Conservation (phyloP, 30 jellyfish, hydroid and myxozoan species). For the Cassiopea xamachana region DNA sequence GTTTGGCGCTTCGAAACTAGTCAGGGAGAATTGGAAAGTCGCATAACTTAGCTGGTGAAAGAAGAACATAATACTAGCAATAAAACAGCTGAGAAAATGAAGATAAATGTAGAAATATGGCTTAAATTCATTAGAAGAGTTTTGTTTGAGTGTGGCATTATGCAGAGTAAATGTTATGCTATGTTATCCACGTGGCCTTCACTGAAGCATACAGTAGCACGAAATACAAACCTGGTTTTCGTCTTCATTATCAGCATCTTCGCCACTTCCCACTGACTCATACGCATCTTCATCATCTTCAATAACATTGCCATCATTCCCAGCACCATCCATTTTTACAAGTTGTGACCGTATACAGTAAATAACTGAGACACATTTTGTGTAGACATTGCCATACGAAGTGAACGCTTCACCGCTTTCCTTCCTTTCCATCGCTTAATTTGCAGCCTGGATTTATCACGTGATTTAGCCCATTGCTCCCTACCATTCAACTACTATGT, state of each 20-base stretch:
- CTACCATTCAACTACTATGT: not conserved
- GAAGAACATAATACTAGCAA: no score
- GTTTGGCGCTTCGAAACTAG: no score
- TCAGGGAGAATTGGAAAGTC: no score
- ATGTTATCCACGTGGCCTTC: not conserved
- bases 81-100: no score
- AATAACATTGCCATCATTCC: not conserved
- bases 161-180: not conserved
- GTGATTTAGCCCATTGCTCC: constrained; percentile 20
- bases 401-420: constrained; percentile 33
- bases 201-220: not conserved
- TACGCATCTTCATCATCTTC: constrained; percentile 7
- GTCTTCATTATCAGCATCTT: constrained; percentile 20
- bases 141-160: not conserved
- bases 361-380: constrained; percentile 26
- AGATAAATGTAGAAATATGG: not conserved
- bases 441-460: constrained; percentile 7
- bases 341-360: constrained; percentile 4
- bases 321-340: constrained; percentile 10
- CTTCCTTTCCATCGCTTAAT: not conserved
- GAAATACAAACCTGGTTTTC: constrained; percentile 5
- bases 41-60: no score
- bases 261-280: constrained; percentile 20
- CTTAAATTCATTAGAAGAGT: no score
- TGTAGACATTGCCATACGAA: not conserved